Percentiles rank a stretch among this genome's conserved stretches.
phyloP scores from a whole-genome alignment of 2,113 vertebrate genomes.

The Aix galericulata region DNA sequence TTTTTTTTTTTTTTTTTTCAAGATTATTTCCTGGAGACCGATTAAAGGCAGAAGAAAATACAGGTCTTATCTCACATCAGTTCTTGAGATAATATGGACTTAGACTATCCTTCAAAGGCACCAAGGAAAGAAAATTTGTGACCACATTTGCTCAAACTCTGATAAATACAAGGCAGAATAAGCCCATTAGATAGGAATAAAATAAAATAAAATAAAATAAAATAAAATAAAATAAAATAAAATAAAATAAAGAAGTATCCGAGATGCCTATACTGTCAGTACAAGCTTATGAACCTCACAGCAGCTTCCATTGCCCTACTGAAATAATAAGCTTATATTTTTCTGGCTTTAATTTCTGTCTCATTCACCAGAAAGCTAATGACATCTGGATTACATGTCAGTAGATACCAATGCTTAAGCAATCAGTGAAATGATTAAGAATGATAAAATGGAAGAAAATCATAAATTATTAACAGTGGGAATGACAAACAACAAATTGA shows the following conservation, averaged over 20 bases:
- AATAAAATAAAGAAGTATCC: neutral
- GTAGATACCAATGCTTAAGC: neutral
- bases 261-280: accelerated
- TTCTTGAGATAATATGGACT: neutral
- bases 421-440: neutral
- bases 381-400: neutral
- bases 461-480: neutral
- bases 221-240: too few species aligned
- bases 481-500: neutral
- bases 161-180: neutral
- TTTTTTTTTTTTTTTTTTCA: neutral
- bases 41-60: neutral
- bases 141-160: neutral
- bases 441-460: neutral
- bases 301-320: neutral
- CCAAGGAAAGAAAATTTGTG: neutral
- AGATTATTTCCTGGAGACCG: neutral
- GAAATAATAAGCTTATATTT: neutral
- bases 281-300: neutral
- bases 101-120: neutral
- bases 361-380: neutral
- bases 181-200: neutral
- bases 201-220: neutral
- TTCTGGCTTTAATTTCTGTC: neutral
- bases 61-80: neutral